A percentile compares a stretch with the other conserved stretches of the same genome.
Conservation (phyloP, 2,113 vertebrate species). For the Grus americana region DNA sequence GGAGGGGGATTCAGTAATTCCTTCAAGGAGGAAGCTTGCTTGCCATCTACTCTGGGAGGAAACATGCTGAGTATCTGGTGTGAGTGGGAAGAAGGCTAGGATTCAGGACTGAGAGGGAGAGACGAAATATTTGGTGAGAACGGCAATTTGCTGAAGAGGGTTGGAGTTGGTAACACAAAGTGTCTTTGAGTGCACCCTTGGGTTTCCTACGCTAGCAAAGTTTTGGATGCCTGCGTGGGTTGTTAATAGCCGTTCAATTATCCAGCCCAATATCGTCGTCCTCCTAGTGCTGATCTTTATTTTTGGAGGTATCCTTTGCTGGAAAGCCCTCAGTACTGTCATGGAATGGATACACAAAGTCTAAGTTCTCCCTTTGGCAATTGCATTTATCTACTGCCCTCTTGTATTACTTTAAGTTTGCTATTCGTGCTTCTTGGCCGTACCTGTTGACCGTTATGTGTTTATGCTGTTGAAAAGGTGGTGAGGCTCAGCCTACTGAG, state of each 20-base stretch:
- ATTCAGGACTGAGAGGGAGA: background rate
- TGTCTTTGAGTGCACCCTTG: background rate
- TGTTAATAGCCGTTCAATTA: background rate
- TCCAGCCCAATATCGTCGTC: background rate
- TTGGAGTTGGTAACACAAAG: background rate
- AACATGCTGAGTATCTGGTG: background rate
- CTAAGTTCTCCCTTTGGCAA: background rate
- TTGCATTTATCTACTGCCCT: background rate
- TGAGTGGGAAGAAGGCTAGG: background rate
- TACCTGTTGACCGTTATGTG: background rate
- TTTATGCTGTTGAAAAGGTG: background rate
- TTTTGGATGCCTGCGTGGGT: background rate
- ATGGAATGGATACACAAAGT: background rate
- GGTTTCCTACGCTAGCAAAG: background rate
- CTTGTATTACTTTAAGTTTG: background rate
- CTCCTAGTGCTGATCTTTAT: background rate
- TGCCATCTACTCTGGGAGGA: background rate
- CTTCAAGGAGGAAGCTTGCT: background rate
- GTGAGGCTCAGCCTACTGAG: background rate
- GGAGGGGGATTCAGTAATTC: background rate
- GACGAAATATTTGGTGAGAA: background rate
- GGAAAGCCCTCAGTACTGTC: background rate
- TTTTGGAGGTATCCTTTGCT: background rate
- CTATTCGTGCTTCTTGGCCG: background rate
- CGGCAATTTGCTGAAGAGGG: background rate